A percentile compares a stretch with the other conserved stretches of the same genome.
phyloP scores from a whole-genome alignment of 2,797 vertebrate genomes.

The Paguma larvata region DNA sequence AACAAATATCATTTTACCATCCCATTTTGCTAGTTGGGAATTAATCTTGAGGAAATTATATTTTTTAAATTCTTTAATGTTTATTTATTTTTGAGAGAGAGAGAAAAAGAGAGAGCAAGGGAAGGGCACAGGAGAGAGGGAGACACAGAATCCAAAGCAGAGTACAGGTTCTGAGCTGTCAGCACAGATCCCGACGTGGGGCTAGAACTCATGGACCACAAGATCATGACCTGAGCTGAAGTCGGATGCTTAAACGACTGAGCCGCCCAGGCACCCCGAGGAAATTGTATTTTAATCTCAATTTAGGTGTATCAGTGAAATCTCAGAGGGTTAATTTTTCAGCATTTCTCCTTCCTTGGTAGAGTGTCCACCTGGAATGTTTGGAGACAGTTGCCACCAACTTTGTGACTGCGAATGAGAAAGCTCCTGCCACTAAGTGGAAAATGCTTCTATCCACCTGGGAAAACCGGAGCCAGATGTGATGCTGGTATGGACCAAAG shows the following conservation, averaged over 20 bases:
- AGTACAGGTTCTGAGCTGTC: too few species aligned
- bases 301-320: neutral
- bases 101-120: too few species aligned
- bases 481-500: slow-evolving; percentile 88
- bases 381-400: slow-evolving; percentile 89
- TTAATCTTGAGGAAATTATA: neutral
- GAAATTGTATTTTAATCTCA: slow-evolving; percentile 11
- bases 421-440: slow-evolving; percentile 90
- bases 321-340: neutral
- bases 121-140: too few species aligned
- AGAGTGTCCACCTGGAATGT: slow-evolving; percentile 91
- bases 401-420: slow-evolving; percentile 90
- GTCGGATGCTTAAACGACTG: too few species aligned
- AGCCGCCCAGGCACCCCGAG: too few species aligned
- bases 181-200: too few species aligned
- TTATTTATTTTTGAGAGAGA: too few species aligned
- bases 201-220: too few species aligned
- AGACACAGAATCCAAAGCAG: too few species aligned
- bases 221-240: too few species aligned
- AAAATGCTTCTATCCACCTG: slow-evolving; percentile 91
- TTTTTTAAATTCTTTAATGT: neutral
- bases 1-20: neutral
- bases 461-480: slow-evolving; percentile 92
- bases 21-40: neutral
- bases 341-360: slow-evolving; percentile 48